These are phyloP conservation scores for Synergus japonicus DNA, from an alignment of 2,888 invertebrate genomes.

Conservation along the genomic window DNA sequence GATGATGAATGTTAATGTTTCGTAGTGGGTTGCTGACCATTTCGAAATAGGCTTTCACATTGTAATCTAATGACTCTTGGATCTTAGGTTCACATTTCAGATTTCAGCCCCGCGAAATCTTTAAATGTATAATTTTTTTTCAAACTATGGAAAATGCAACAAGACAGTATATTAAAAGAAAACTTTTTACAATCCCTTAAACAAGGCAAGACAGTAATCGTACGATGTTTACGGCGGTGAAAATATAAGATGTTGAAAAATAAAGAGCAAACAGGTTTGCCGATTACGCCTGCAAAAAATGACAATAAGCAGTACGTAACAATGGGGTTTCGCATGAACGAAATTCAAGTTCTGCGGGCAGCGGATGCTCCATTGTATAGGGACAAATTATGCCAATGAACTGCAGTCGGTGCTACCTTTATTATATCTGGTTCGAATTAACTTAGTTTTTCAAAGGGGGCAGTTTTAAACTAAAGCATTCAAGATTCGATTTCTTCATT, in stretches of 20 bases:
- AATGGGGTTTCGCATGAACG: constrained; percentile 55
- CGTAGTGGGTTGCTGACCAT: constrained; percentile 21
- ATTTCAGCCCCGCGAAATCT: not conserved
- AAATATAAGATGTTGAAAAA: constrained; percentile 15
- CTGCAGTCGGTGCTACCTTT: constrained; percentile 46
- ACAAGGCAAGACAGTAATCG: not conserved
- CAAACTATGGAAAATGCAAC: not conserved
- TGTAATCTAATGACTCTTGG: not conserved
- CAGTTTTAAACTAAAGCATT: too few species aligned
- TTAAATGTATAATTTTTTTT: not conserved
- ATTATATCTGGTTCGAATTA: constrained; percentile 53
- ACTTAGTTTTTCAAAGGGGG: constrained; percentile 3
- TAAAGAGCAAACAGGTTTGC: constrained; percentile 18
- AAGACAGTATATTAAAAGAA: not conserved
- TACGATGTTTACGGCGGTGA: not conserved
- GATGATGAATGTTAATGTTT: constrained; percentile 7
- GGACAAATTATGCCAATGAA: constrained; percentile 48
- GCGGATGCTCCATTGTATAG: constrained; percentile 57
- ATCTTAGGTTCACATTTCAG: not conserved
- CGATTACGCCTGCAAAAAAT: not conserved
- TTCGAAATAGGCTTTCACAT: constrained; percentile 31
- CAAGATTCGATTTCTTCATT: too few species aligned
- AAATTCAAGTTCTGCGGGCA: constrained; percentile 48
- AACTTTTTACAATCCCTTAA: not conserved
- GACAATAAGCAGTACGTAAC: not conserved